These are phyloP conservation scores for Carettochelys insculpta DNA, from an alignment of 2,113 vertebrate genomes.

Conservation along the genomic window DNA sequence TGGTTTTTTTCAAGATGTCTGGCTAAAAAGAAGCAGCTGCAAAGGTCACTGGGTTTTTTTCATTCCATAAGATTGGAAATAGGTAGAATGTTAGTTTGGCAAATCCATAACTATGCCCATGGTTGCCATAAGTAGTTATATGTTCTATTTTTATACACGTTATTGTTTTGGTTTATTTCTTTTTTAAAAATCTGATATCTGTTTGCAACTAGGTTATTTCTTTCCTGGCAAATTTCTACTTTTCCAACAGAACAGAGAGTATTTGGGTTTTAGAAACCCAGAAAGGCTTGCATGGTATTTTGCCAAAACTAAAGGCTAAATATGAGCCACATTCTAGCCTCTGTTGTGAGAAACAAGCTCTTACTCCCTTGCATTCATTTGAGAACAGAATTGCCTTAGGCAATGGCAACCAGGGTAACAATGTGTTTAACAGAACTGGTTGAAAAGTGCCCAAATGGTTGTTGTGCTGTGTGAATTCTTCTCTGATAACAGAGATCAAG, in stretches of 20 bases:
- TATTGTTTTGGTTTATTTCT: neutral
- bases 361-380: accelerated
- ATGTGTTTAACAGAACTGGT: neutral
- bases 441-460: neutral
- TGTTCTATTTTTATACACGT: neutral
- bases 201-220: neutral
- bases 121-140: neutral
- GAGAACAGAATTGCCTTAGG: accelerated
- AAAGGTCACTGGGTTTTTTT: neutral
- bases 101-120: neutral
- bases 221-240: neutral
- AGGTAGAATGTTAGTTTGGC: neutral
- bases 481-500: neutral
- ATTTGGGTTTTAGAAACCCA: neutral
- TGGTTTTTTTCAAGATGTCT: neutral
- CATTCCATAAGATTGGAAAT: neutral
- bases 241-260: neutral
- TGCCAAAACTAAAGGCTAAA: neutral
- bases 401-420: neutral
- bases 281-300: neutral
- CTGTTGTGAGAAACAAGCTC: neutral
- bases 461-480: neutral
- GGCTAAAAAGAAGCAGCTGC: neutral
- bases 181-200: neutral
- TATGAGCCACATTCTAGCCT: neutral